Base-by-base conservation (phyloP, 1,140 invertebrate species). In the Ceratina japonica region DNA sequence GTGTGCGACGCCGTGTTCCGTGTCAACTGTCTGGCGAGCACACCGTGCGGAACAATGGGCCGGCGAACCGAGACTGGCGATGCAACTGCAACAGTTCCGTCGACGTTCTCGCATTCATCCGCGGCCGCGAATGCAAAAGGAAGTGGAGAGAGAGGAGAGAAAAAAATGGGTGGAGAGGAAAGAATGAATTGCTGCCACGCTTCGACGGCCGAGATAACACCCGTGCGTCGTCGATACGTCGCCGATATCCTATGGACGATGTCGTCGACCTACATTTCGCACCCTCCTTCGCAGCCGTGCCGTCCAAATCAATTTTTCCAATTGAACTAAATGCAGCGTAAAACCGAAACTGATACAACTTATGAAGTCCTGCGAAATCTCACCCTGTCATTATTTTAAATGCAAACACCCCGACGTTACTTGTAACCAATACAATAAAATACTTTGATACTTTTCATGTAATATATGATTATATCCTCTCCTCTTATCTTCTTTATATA, bases 61-160 rank as follows among this genome's bases (percentile, higher is more conserved):
- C 72, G 78, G 72, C 78, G 64, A 84, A 71, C 56, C 66, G 70
- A 70, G 82, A 72, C 75, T 69, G 75, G 58, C 37, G 37, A 44
- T 44, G 37, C 37, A 44, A 44, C 82, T 69, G 75, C 81, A 61
- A 83, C 82, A 82, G 69, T 83, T 82, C 63, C 79, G 80, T 59
- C 68, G 54, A 68, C 70, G 64, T 79, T 78, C 37, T 52, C 69
- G 75, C 44, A 83, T 83, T 83, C 82, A 83, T 52, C 44, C 75
- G 64, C 44, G 44, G 22, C 27, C 64, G 70, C 64, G 73, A 44
- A 75, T 70, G 49, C 65, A 83, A 82, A 82, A 68, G 62, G n/a
- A 44, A 44, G 37, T 44, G 10, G 15, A 73, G 54, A 62, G 49
- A 56, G 58, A 27, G 22, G 27, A 20, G 1, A n/a, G 3, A 49